These are phyloP conservation scores for Platanista minor DNA, from an alignment of 2,113 vertebrate genomes.

Conservation along the genomic window DNA sequence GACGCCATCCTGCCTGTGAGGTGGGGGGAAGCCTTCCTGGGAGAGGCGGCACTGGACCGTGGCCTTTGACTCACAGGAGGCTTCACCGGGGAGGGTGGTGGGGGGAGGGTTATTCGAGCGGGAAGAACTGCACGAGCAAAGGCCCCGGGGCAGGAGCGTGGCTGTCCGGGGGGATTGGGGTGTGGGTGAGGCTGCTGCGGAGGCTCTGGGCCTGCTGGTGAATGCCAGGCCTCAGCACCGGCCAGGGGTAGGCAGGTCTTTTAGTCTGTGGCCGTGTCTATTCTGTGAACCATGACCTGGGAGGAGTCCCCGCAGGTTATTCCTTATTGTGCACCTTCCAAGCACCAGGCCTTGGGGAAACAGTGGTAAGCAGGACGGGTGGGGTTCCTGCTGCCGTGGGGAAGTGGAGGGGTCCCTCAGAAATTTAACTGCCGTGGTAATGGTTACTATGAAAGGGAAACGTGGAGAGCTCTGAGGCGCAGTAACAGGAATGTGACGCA, in stretches of 20 bases:
- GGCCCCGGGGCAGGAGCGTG: not conserved
- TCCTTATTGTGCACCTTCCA: not conserved
- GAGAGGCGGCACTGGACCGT: not conserved
- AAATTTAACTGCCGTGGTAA: not conserved
- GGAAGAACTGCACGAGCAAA: not conserved
- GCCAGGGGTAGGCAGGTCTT: not conserved
- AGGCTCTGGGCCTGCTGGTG: not conserved
- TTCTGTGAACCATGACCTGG: not conserved
- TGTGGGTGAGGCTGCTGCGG: not conserved
- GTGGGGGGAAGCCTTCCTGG: not conserved
- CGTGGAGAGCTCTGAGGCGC: not conserved
- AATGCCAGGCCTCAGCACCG: not conserved
- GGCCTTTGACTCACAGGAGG: not conserved
- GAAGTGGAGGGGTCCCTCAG: not conserved
- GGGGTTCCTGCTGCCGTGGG: not conserved
- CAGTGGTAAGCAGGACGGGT: not conserved
- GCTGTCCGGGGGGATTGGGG: not conserved
- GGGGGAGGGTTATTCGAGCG: not conserved
- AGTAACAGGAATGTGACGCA: not conserved
- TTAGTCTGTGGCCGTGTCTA: not conserved
- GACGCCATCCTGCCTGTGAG: not conserved
- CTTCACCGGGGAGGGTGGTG: not conserved
- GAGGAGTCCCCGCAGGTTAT: not conserved
- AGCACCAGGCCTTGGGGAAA: not conserved
- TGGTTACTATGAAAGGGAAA: not conserved